phyloP scores from a whole-genome alignment of 2,797 vertebrate species.

The Takifugu rubripes region DNA sequence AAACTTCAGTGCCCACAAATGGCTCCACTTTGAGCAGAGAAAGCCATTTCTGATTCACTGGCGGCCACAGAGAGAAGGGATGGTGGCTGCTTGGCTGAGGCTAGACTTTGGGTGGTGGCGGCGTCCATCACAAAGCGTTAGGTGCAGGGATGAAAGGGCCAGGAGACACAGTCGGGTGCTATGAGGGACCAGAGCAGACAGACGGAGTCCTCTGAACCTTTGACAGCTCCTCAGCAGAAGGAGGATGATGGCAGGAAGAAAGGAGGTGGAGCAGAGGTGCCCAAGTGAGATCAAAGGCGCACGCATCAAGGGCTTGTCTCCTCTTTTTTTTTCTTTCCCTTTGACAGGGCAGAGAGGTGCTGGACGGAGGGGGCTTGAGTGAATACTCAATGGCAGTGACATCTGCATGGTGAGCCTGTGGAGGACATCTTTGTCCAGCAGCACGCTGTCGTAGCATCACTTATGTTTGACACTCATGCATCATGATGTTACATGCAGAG shows the following conservation, averaged over 20 bases:
- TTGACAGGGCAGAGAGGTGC: conserved; percentile 34
- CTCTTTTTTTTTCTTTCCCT: conserved; percentile 12
- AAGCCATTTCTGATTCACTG: conserved; percentile 20
- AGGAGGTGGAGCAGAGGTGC: conserved; percentile 35
- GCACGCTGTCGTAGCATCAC: too few species aligned
- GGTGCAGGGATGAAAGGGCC: conserved; percentile 34
- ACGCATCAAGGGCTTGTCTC: conserved; percentile 53
- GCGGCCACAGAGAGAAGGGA: conserved; percentile 5
- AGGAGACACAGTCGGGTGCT: conserved; percentile 11
- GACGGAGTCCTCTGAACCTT: conserved; percentile 29
- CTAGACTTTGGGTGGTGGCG: conserved; percentile 8
- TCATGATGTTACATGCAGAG: background rate
- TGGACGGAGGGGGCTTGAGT: conserved; percentile 3
- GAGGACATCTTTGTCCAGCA: background rate
- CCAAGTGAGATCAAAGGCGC: conserved; percentile 57
- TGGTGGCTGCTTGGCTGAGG: background rate
- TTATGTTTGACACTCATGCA: too few species aligned
- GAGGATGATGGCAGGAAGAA: conserved; percentile 27
- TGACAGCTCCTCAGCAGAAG: conserved; percentile 36
- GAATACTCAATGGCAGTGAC: conserved; percentile 29
- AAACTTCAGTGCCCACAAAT: conserved; percentile 32
- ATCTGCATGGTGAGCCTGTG: conserved; percentile 4
- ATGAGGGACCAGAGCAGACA: conserved; percentile 20
- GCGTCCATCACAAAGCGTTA: conserved; percentile 4
- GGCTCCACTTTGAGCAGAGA: conserved; percentile 26